These are phyloP conservation scores for Eulemur coronatus DNA, from an alignment of 2,797 vertebrate genomes.

Conservation along the genomic window DNA sequence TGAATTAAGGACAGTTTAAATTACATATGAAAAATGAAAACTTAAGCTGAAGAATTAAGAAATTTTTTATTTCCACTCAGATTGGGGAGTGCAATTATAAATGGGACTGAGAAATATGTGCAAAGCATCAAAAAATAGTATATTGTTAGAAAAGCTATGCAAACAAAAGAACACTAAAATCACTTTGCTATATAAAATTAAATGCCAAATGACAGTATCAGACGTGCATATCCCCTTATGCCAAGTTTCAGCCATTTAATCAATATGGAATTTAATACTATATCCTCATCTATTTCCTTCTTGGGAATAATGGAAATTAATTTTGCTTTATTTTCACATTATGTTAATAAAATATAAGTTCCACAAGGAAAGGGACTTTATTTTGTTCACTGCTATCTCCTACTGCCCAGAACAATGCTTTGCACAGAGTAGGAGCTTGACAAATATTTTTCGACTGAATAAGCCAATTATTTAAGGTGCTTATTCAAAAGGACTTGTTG, in stretches of 20 bases:
- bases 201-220: neutral
- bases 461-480: neutral
- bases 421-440: neutral
- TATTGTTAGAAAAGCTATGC: constrained; percentile 15
- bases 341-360: neutral
- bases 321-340: constrained; percentile 31
- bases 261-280: neutral
- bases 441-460: neutral
- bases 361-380: neutral
- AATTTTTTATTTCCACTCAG: constrained; percentile 29
- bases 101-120: neutral
- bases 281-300: neutral
- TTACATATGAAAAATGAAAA: constrained; percentile 47
- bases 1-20: constrained; percentile 60
- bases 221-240: neutral
- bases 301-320: neutral
- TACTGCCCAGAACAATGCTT: neutral
- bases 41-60: neutral
- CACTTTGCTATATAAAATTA: neutral
- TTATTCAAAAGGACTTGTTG: neutral
- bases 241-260: neutral
- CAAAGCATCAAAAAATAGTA: neutral
- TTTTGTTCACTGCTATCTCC: neutral
- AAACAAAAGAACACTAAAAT: neutral
- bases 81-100: neutral